Evolutionary conservation across 2,797 vertebrate species (phyloP), one percentile per base, ranked within the genome.

Genomic region (Cetoscarus ocellatus): DNA sequence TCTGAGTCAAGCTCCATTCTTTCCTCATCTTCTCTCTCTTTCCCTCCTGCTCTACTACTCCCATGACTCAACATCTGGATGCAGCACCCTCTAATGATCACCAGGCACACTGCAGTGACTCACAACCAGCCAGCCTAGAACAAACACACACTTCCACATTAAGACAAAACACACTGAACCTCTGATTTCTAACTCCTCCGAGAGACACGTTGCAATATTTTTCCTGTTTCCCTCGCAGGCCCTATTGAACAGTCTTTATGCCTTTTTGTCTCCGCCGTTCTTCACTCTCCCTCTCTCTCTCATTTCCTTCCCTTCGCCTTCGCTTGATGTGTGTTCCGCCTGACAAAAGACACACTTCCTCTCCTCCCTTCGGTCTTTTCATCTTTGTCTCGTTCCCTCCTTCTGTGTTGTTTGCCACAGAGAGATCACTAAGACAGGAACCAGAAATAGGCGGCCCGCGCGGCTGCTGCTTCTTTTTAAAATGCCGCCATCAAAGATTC

Each of bases 291-390:
- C 50, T 35, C 48, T 1, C 74, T 64, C 69, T 51, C 50, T 51
- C 82, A 81, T 86, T 88, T 87, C 79, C 80, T 83, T 61, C 69
- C 61, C 76, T 70, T 84, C 11, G 67, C 81, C 64, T 73, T 72
- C 3, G 55, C 85, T 79, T 84, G 69, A 81, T 84, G 79, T 77
- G 80, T 70, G 60, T 73, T 73, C 18, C 7, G 36, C 57, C 68
- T 73, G 81, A 90, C 87, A 90, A 90, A 89, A 86, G 80, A 87
- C 73, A 64, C 80, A 70, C 85, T 88, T 91, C 85, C 88, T 91
- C 84, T 82, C 83, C 84, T 86, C 71, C 83, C 62, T 71, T 84
- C 84, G 43, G 48, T 90, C 90, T 91, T 91, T 90, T 91, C 80
- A 87, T 90, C 88, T 89, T 77, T 82, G 79, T 87, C 70, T 86